Conservation (phyloP, 2,888 invertebrate species). For the Drosophila falleni region DNA sequence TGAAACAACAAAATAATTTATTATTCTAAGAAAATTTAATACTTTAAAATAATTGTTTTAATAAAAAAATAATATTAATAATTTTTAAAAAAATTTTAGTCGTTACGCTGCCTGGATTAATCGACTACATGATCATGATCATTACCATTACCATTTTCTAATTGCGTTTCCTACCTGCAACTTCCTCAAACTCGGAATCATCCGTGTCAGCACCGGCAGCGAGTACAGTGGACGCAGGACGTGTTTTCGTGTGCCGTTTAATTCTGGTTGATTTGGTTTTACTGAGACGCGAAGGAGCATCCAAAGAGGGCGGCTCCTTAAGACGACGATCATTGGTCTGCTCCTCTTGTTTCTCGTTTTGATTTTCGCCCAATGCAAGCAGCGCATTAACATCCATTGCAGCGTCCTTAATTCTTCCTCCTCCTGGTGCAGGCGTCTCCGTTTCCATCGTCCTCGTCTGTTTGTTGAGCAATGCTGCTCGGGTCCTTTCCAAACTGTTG, state of each 20-base stretch:
- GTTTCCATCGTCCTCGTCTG: constrained; percentile 40
- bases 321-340: not conserved
- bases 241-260: constrained; percentile 82
- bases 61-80: too few species aligned
- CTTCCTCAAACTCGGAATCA: constrained; percentile 92
- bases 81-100: too few species aligned
- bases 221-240: constrained; percentile 77
- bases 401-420: constrained; percentile 63
- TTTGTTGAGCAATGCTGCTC: constrained; percentile 83
- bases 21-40: too few species aligned
- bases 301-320: constrained; percentile 56
- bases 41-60: too few species aligned
- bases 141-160: constrained; percentile 42
- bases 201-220: constrained; percentile 85
- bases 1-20: too few species aligned
- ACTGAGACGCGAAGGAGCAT: constrained; percentile 72
- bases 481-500: constrained; percentile 88
- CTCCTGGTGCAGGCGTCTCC: constrained; percentile 30
- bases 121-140: not conserved
- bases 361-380: constrained; percentile 88
- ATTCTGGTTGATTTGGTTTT: constrained; percentile 82
- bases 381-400: constrained; percentile 88
- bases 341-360: constrained; percentile 35
- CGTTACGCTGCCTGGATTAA: too few species aligned
- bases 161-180: constrained; percentile 87